Percentiles rank a stretch among this genome's conserved stretches.
Conservation (phyloP, 1,140 invertebrate genomes). For the Trypoxylus dichotomus region DNA sequence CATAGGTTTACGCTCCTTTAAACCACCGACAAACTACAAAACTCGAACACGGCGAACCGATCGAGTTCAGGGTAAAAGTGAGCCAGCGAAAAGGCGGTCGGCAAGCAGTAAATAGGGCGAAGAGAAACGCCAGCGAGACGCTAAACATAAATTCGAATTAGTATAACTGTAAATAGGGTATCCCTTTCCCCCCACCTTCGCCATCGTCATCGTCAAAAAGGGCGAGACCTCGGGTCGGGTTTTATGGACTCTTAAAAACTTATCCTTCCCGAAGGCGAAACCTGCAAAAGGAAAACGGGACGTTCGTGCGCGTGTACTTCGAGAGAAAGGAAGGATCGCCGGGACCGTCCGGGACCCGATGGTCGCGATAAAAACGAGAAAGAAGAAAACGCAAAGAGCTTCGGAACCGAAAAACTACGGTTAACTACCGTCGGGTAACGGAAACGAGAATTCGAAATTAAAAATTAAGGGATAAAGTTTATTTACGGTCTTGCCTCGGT, state of each 20-base stretch:
- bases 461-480: conserved; percentile 26
- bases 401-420: background rate
- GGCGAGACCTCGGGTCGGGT: conserved; percentile 2
- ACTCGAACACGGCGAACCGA: too few relatives aligned
- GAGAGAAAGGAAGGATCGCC: background rate
- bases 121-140: background rate
- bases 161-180: conserved; percentile 17
- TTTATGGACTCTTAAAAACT: conserved; percentile 24
- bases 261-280: background rate
- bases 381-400: background rate
- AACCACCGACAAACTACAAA: background rate
- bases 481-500: background rate
- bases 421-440: background rate
- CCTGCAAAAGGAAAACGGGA: too few relatives aligned
- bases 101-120: background rate
- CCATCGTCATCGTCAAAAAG: conserved; percentile 1
- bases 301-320: too few relatives aligned
- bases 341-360: background rate
- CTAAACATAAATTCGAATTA: conserved; percentile 24
- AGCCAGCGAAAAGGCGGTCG: background rate
- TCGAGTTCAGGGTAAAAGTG: background rate
- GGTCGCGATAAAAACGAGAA: background rate
- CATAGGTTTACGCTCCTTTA: background rate
- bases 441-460: conserved; percentile 12
- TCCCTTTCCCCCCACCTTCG: background rate